Base-by-base conservation (phyloP, 30 jellyfish, hydroid and myxozoan genomes). In the Pseudorhiza aurosa region DNA sequence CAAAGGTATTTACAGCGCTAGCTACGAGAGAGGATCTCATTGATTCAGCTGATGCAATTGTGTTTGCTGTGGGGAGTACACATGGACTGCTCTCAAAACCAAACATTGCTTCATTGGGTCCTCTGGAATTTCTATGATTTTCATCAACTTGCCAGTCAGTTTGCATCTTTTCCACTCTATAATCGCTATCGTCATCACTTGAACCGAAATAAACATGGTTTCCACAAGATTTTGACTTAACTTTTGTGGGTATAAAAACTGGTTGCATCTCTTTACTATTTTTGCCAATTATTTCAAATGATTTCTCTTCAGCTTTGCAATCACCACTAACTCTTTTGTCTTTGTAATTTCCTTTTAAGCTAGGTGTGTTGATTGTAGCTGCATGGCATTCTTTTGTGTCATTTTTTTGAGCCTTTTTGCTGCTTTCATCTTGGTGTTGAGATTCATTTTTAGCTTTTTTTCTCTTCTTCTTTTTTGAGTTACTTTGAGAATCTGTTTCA, bases 181-280 rank as follows among this genome's bases (percentile, higher is more conserved):
- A 19, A 35, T 35, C 60, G 8, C 27, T 62, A 8, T 58, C 73
- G n/a, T 75, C 88, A 24, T 62, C 82, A 60, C 46, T 82, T 11
- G 81, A 60, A 26, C 45, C 82, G 31, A 77, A 77, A 49, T 58
- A 62, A n/a, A 77, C 39, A 51, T 77, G 89, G 15, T 44, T 77
- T 24, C 59, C 73, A 58, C 33, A 1, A 0, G 47, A 14, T 17
- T 59, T 65, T 28, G 72, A 0, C 7, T 26, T 18, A 17, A 21
- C 55, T 10, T 7, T 53, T 53, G 22, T 18, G 4, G 19, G 67
- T 18, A 22, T 18, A 9, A 36, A 53, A 14, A 4, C 4, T 53
- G n/a, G 9, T 12, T 22, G 37, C 19, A 18, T 4, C 12, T 17
- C 4, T 21, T 53, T 7, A 2, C 19, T 10, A 8, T 17, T 2